A percentile compares a stretch with the other conserved stretches of the same genome.
Conservation (phyloP, 1,140 invertebrate species). For the Pomacea maculata region DNA sequence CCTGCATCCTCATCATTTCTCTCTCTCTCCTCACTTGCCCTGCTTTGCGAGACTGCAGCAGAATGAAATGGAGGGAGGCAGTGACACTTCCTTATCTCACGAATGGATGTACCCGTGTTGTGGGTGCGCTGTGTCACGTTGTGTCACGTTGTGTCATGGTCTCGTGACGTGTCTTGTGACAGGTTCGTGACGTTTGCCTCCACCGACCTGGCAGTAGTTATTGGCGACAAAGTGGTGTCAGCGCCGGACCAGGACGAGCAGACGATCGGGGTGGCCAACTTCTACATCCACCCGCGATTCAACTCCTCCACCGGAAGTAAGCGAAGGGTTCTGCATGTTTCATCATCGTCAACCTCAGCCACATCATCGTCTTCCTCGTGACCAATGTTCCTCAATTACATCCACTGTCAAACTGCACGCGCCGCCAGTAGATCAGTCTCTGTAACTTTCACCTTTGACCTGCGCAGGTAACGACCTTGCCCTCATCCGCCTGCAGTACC, state of each 20-base stretch:
- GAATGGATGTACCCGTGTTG: neutral
- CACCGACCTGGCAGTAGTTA: neutral
- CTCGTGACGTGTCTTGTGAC: neutral
- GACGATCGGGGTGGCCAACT: neutral
- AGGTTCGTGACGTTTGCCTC: constrained; percentile 1
- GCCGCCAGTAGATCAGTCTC: too few species aligned
- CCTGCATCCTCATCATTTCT: too few species aligned
- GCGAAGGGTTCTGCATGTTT: neutral
- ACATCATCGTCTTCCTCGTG: neutral
- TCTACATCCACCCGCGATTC: constrained; percentile 3
- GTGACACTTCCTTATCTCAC: neutral
- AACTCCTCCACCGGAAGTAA: neutral
- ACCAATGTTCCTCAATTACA: neutral
- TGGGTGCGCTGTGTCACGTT: neutral
- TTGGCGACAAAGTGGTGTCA: neutral
- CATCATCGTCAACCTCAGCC: neutral
- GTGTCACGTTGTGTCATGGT: neutral
- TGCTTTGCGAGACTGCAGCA: too few species aligned
- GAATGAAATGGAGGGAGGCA: too few species aligned
- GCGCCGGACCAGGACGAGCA: neutral
- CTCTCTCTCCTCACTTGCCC: too few species aligned
- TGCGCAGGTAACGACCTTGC: constrained; percentile 2
- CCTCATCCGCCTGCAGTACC: neutral
- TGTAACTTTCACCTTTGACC: neutral
- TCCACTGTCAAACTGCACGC: neutral